Conservation (phyloP, 2,797 vertebrate species). For the Hydrolagus colliei region DNA sequence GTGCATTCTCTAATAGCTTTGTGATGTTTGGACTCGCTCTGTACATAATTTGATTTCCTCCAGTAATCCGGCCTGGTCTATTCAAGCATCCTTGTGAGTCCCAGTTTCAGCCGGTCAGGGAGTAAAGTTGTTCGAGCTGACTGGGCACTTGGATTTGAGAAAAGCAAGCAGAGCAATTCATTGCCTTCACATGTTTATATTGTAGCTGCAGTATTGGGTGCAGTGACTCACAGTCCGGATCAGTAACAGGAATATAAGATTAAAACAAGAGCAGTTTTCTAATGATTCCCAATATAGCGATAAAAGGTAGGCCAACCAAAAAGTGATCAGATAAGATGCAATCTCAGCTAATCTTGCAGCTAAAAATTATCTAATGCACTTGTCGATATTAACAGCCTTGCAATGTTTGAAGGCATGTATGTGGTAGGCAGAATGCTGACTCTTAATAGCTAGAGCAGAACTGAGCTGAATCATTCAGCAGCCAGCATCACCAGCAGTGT, state of each 20-base stretch:
- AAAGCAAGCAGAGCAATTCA: background rate
- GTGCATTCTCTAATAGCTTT: no score
- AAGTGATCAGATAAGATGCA: background rate
- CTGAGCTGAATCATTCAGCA: constrained; percentile 25
- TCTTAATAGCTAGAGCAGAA: constrained; percentile 2
- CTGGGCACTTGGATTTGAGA: background rate
- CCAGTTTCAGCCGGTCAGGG: background rate
- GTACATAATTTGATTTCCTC: no score
- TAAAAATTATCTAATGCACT: constrained; percentile 1
- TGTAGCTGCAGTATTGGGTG: background rate
- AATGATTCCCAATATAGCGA: background rate
- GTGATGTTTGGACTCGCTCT: no score
- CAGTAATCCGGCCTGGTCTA: background rate
- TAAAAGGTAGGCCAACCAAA: background rate
- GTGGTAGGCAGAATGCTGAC: background rate
- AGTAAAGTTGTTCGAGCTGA: background rate
- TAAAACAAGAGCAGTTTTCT: background rate
- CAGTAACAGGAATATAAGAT: background rate
- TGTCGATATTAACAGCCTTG: constrained; percentile 6
- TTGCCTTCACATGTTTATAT: no score
- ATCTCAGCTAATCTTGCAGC: constrained; percentile 8
- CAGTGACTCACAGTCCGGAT: background rate
- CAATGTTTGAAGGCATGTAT: background rate
- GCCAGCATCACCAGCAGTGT: constrained; percentile 46
- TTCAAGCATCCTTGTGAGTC: background rate